Evolutionary conservation across 2,797 vertebrate genomes (phyloP), one percentile per base, ranked within the genome.

Genomic region (Rhodeus uyekii): DNA sequence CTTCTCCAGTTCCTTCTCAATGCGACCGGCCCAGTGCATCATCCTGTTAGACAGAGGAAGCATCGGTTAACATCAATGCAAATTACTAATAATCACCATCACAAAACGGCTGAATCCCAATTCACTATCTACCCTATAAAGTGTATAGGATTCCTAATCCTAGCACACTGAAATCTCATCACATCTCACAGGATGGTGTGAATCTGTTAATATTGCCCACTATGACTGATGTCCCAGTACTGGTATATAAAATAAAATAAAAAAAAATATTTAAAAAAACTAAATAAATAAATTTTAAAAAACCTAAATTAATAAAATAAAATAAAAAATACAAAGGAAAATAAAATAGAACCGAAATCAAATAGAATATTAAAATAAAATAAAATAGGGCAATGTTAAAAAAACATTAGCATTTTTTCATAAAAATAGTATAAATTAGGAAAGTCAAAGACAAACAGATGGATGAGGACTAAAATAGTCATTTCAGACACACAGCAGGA

Each of bases 11-110:
- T 99, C 98, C 89, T 98, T 97, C 89, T 99, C 98, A 80, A 99
- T 96, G 87, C 98, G 96, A 81, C 96, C 96, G 24, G 97, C 97
- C 98, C 98, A 99, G 92, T 99, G 96, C 89, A 97, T 98, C 98
- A 99, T 97, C 90, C 98, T 99, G 95, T 46, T 82, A 86, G 87
- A 92, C 74, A 87, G 10, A 82, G 12, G 84, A 81, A 84, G 68
- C 39, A 69, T 69, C 19, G 2, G 29, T 48, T 50, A 50, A 83
- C 64, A 87, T 42, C n/a, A 61, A 58, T 58, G 87, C 90, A 32
- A 90, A 38, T 27, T 8, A 32, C 27, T 3, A 16, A 39, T 29
- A 18, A 36, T 50, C 32, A 78, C 18, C 5, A 0, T 61, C 14
- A 46, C 29, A 53, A 63, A 9, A 16, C 8, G 19, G 18, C 9